Base-by-base conservation (phyloP, 92 coral and sea anemone species). In the Parazoanthus atlanticus region DNA sequence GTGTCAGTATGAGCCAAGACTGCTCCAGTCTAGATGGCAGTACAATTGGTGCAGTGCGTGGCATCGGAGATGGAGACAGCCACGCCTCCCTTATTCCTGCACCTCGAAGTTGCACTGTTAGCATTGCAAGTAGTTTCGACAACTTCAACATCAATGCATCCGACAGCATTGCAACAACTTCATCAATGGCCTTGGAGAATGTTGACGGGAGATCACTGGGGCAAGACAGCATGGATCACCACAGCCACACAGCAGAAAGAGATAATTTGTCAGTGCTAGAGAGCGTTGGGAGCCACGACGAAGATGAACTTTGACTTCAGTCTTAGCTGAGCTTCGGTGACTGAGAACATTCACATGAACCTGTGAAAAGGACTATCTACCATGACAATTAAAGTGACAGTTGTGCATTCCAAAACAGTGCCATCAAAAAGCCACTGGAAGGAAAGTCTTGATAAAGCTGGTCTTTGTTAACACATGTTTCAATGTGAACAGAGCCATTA, bases 71-170 rank as follows among this genome's bases (percentile, higher is more conserved):
- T 43, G 94, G 94, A 1, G 98, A 90, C 84, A 96, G 98, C 76
- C 98, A 96, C 17, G 97, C 98, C 43, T 97, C 99, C 0, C 95
- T 97, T 28, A 93, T 97, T 74, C 99, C 99, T 25, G 99, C 97
- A 1, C 99, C 99, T 26, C 94, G 99, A 7, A 97, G 99, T 89
- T 97, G 99, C 77, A 96, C 98, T 4, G 98, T 95, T 72, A 97
- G 99, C 84, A 97, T 97, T 26, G 93, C 99, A 36, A 97, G 99
- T 87, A 97, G 99, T 86, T 95, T 95, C 81, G 99, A 97, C 89
- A 96, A 95, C 88, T 92, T 96, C 76, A 95, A 97, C 88, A 82
- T 94, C 66, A 94, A 91, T 72, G 73, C 85, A 66, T 72, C 80
- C 8, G 98, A 94, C 41, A 88, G 92, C 74, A 74, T 92, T 3